phyloP scores from a whole-genome alignment of 2,113 vertebrate genomes.

The Ploceus nigricollis region DNA sequence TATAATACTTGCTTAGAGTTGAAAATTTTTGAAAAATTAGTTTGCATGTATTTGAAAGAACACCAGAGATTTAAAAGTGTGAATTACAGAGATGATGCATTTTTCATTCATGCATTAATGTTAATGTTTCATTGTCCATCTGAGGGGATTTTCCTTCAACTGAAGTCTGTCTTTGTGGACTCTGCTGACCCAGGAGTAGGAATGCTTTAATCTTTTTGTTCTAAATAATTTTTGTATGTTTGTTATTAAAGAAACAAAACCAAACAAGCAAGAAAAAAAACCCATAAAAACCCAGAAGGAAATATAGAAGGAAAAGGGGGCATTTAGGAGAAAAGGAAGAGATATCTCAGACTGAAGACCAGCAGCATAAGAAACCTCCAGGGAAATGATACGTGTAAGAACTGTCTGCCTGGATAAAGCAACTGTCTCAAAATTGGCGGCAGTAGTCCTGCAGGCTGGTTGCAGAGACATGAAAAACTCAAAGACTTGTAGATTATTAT shows the following conservation, averaged over 20 bases:
- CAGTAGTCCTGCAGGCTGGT: not conserved
- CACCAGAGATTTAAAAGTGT: not conserved
- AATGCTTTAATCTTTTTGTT: not conserved
- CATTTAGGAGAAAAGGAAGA: not conserved
- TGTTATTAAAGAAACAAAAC: not conserved
- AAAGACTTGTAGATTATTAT: not conserved
- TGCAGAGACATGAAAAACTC: not conserved
- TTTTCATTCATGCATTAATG: too few species aligned
- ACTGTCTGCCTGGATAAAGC: conserved; percentile 32
- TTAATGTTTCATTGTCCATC: not conserved
- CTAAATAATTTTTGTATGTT: not conserved
- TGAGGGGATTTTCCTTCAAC: not conserved
- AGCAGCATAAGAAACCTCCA: not conserved
- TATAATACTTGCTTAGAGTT: not conserved
- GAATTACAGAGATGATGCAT: not conserved
- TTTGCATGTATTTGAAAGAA: not conserved
- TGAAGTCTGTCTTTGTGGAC: not conserved
- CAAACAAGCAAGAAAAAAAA: not conserved
- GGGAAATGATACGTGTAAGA: not conserved
- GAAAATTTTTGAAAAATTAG: not conserved
- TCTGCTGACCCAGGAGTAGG: not conserved
- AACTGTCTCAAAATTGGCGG: not conserved
- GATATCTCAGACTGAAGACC: not conserved
- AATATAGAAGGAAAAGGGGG: not conserved
- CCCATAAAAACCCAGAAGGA: not conserved